Evolutionary conservation across 2,888 invertebrate species (phyloP).

Genomic region (Bellardia pandia): DNA sequence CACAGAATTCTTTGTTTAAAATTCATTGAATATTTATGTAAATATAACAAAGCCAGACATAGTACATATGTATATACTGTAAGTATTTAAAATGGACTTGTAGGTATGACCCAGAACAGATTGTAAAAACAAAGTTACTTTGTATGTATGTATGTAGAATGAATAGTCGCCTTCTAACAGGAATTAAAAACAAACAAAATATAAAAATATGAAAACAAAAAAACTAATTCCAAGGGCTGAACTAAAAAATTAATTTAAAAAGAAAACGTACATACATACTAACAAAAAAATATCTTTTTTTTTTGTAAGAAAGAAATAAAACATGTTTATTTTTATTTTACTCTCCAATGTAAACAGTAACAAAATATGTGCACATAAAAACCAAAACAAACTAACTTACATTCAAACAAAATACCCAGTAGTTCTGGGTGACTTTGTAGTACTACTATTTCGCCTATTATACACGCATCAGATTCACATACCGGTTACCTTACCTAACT

Average conservation of each 20-base stretch:
- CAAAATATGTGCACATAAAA: not conserved
- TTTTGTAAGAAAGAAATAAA: not conserved
- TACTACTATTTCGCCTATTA: too few relatives aligned
- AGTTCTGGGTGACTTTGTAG: too few relatives aligned
- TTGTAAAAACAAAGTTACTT: not conserved
- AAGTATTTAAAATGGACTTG: not conserved
- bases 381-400: not conserved
- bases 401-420: not conserved
- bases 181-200: constrained; percentile 44
- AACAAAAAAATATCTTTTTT: not conserved
- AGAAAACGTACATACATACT: not conserved
- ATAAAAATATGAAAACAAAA: not conserved
- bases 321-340: constrained; percentile 8
- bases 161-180: constrained; percentile 19
- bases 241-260: not conserved
- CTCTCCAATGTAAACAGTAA: constrained; percentile 7
- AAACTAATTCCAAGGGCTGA: constrained; percentile 21
- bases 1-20: constrained; percentile 12
- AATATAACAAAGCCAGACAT: not conserved
- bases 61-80: not conserved
- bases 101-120: constrained; percentile 18
- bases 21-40: not conserved
- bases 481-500: too few relatives aligned
- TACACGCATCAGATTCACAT: too few relatives aligned
- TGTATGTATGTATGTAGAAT: not conserved